phyloP scores from a whole-genome alignment of 2,113 vertebrate species.

The Gallinago paraguaiae region DNA sequence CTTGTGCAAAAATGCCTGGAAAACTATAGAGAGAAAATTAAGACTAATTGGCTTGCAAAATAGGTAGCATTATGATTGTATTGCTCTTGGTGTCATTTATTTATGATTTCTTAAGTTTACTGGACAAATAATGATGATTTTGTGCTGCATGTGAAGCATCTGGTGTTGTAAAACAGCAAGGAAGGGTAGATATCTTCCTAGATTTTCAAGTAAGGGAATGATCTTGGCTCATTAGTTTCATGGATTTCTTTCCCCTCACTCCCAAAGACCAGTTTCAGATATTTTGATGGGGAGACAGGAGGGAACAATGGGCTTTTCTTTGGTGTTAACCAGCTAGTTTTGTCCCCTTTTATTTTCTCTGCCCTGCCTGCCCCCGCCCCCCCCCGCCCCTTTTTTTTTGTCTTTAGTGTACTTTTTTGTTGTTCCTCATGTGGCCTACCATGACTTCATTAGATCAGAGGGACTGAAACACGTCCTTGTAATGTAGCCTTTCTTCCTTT shows the following conservation, averaged over 20 bases:
- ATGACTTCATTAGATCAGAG: background rate
- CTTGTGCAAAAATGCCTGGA: background rate
- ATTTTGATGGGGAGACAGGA: background rate
- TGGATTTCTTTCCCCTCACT: background rate
- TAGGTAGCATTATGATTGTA: background rate
- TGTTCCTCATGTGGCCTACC: background rate
- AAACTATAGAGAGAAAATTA: background rate
- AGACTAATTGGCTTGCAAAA: background rate
- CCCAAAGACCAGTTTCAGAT: background rate
- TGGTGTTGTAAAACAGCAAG: background rate
- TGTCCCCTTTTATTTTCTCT: background rate
- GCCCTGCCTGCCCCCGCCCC: too few relatives aligned
- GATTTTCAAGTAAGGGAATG: background rate
- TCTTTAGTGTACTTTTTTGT: background rate
- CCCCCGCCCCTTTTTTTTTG: accelerated
- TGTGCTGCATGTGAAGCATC: background rate
- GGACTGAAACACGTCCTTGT: background rate
- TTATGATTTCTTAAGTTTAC: background rate
- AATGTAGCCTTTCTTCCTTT: background rate
- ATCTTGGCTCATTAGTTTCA: background rate
- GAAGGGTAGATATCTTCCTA: background rate
- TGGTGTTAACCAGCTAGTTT: background rate
- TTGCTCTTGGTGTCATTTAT: background rate
- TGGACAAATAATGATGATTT: background rate
- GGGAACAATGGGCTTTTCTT: background rate